Evolutionary conservation across 1,140 invertebrate genomes (phyloP).

Genomic region (Halyomorpha halys): DNA sequence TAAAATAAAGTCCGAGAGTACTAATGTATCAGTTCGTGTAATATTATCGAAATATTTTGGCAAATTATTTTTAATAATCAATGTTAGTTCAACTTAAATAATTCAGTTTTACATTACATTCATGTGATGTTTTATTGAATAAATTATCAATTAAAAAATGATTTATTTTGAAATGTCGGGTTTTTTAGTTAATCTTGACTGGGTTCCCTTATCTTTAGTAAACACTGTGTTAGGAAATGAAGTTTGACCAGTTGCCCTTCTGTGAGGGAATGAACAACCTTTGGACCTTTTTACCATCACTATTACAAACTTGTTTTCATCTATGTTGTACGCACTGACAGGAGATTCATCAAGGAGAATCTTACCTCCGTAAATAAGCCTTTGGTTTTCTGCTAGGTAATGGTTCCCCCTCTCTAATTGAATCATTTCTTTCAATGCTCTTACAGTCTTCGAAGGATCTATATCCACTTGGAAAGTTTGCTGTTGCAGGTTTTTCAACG

Average conservation of each 20-base stretch:
- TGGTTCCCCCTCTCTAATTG: constrained; percentile 76
- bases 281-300: constrained; percentile 91
- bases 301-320: constrained; percentile 95
- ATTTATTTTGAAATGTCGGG: background rate
- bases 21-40: no score
- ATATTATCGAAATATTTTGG: no score
- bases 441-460: constrained; percentile 71
- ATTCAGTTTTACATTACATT: no score
- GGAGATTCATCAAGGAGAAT: constrained; percentile 81
- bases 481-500: constrained; percentile 87
- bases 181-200: no score
- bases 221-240: no score
- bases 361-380: constrained; percentile 91
- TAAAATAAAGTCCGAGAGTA: no score
- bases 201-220: no score
- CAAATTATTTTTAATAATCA: no score
- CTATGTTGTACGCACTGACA: constrained; percentile 82
- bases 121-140: no score
- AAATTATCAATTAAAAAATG: no score
- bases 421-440: constrained; percentile 85
- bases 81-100: no score
- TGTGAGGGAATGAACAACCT: constrained; percentile 33
- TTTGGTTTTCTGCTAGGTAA: constrained; percentile 78
- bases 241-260: constrained; percentile 35
- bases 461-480: constrained; percentile 89